Base-by-base conservation (phyloP, 2,888 invertebrate species). In the Aphidius colemani region DNA sequence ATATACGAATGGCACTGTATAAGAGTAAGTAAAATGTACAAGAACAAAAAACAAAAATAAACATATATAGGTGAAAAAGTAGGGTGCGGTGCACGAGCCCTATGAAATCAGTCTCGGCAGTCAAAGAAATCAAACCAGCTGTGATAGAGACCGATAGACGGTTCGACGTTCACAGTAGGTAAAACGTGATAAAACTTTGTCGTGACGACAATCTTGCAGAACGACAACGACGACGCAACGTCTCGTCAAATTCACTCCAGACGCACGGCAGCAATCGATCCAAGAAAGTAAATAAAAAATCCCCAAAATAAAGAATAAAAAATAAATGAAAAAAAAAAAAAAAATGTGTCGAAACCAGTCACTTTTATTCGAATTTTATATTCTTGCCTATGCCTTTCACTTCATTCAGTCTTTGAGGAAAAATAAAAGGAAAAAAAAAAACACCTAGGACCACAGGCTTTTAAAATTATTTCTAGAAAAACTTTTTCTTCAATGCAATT, bases 111-210 rank as follows among this genome's bases (percentile, higher is more conserved):
- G 41, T 49, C 56, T 9, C 7, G 10, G 13, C 18, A 48, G 53
- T 49, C 57, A 60, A 56, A 61, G 65, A 66, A 69, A 69, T 70
- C 69, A 69, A 66, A 65, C 59, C 64, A 65, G 53, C 56, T 60
- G 67, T 68, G 67, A 66, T 67, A 64, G 58, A 67, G 68, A 61
- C 45, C 60, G 30, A 55, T 56, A 60, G 53, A 53, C 51, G 39
- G n/a, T 51, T 60, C 59, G 56, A 61, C 57, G 62, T 61, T 49
- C 57, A 50, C 64, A 66, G 43, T 66, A 63, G 57, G 50, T 57
- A 50, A 41, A 68, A 65, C 69, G 63, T 66, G 67, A 68, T 64
- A 59, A 69, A 69, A 68, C 68, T 67, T 61, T 63, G 64, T 66
- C 66, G 69, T 66, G 67, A 69, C 30, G 5, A 30, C 56, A 62